Evolutionary conservation across 2,888 invertebrate genomes (phyloP).

Genomic region (Drosophila basisetae): DNA sequence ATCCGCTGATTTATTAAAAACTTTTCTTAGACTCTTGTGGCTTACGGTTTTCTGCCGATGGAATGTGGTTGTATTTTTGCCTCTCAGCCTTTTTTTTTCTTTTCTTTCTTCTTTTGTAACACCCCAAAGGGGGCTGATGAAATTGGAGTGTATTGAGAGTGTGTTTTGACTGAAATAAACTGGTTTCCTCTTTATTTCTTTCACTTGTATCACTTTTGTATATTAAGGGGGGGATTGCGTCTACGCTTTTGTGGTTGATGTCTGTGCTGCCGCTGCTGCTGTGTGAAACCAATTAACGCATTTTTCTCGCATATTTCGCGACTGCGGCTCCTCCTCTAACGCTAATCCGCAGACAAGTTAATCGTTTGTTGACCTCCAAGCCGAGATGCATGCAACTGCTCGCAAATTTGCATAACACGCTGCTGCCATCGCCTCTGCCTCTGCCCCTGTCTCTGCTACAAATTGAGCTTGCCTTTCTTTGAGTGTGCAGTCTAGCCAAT

Average conservation of each 20-base stretch:
- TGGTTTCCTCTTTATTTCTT: conserved; percentile 25
- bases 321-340: conserved; percentile 21
- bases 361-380: conserved; percentile 73
- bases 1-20: conserved; percentile 70
- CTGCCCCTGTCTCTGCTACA: neutral
- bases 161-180: conserved; percentile 37
- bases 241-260: conserved; percentile 43
- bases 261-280: conserved; percentile 30
- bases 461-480: conserved; percentile 33
- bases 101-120: conserved; percentile 3
- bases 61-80: conserved; percentile 46
- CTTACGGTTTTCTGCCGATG: conserved; percentile 32
- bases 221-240: conserved; percentile 40
- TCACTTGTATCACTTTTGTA: conserved; percentile 42
- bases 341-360: conserved; percentile 75
- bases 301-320: conserved; percentile 50
- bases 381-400: conserved; percentile 17
- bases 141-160: conserved; percentile 20
- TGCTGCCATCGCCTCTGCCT: neutral
- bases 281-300: conserved; percentile 71
- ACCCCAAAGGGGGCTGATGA: conserved; percentile 38
- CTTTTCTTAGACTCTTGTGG: conserved; percentile 34
- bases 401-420: conserved; percentile 70
- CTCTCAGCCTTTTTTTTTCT: neutral
- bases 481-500: conserved; percentile 30